These are phyloP conservation scores for Ptychochromis oligacanthus DNA, from an alignment of 2,113 vertebrate species.

Conservation along the genomic window DNA sequence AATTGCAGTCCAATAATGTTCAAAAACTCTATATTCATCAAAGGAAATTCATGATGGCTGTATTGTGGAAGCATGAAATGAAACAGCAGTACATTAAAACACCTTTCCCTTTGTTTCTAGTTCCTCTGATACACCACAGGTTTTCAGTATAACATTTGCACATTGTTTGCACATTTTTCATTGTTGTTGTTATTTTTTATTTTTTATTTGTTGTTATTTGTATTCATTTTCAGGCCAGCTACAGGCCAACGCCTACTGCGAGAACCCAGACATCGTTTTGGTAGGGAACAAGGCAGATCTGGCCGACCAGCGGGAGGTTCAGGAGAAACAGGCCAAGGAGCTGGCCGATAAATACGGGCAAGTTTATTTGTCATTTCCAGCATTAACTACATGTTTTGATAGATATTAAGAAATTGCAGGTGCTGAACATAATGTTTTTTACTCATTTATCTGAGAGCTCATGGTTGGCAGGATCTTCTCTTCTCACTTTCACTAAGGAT, in stretches of 20 bases:
- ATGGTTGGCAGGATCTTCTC: not conserved
- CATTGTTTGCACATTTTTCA: no score
- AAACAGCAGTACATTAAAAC: not conserved
- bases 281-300: slow-evolving; percentile 95
- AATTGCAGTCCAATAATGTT: not conserved
- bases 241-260: slow-evolving; percentile 96
- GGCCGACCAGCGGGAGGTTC: slow-evolving; percentile 91
- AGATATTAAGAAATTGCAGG: not conserved
- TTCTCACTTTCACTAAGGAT: not conserved
- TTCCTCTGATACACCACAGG: not conserved
- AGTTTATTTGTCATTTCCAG: slow-evolving; percentile 18
- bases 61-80: not conserved
- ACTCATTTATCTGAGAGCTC: not conserved
- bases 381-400: not conserved
- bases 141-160: not conserved
- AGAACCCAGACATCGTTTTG: slow-evolving; percentile 95
- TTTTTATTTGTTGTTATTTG: no score
- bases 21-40: not conserved
- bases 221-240: slow-evolving; percentile 82
- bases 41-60: not conserved
- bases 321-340: slow-evolving; percentile 91
- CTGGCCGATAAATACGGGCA: slow-evolving; percentile 94
- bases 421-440: not conserved
- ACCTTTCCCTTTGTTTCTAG: not conserved
- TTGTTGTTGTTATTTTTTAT: no score